Percentiles rank a stretch among this genome's conserved stretches.
Evolutionary conservation across 1,140 invertebrate species (phyloP).

Genomic region (Danaus plexippus): DNA sequence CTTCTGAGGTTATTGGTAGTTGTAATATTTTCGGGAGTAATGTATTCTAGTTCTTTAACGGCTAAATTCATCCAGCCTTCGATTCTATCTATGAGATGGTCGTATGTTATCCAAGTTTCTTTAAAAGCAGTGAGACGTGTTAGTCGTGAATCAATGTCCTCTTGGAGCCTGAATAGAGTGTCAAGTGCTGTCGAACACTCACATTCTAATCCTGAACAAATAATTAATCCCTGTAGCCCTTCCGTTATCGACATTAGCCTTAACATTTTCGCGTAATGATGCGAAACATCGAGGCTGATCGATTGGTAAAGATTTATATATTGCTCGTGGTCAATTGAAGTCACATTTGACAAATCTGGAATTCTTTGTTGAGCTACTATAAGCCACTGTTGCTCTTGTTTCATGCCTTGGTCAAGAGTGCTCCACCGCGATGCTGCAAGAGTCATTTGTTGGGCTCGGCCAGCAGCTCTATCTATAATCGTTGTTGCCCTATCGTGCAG

Average conservation of each 20-base stretch:
- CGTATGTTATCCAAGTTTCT: conserved; percentile 83
- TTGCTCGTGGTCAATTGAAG: conserved; percentile 85
- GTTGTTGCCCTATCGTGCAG: conserved; percentile 81
- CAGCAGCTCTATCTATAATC: conserved; percentile 84
- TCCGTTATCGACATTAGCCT: conserved; percentile 81
- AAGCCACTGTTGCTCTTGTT: conserved; percentile 86
- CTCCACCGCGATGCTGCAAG: conserved; percentile 87
- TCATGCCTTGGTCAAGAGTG: conserved; percentile 83
- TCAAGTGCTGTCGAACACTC: conserved; percentile 79
- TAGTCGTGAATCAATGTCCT: conserved; percentile 80
- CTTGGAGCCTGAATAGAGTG: conserved; percentile 78
- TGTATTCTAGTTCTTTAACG: conserved; percentile 75
- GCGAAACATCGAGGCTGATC: conserved; percentile 81
- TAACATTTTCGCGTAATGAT: conserved; percentile 82
- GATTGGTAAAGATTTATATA: conserved; percentile 88
- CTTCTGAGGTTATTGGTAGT: conserved; percentile 81
- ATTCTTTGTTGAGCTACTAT: conserved; percentile 85
- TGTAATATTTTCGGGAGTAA: conserved; percentile 69
- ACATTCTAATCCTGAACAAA: conserved; percentile 80
- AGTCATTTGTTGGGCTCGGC: conserved; percentile 84
- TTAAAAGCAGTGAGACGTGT: conserved; percentile 79
- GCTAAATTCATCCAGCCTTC: conserved; percentile 82
- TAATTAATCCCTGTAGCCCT: conserved; percentile 80
- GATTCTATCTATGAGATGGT: conserved; percentile 78
- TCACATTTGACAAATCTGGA: conserved; percentile 82